A percentile compares a stretch with the other conserved stretches of the same genome.
phyloP scores from a whole-genome alignment of 1,140 invertebrate species.

The Hylaeus anthracinus region DNA sequence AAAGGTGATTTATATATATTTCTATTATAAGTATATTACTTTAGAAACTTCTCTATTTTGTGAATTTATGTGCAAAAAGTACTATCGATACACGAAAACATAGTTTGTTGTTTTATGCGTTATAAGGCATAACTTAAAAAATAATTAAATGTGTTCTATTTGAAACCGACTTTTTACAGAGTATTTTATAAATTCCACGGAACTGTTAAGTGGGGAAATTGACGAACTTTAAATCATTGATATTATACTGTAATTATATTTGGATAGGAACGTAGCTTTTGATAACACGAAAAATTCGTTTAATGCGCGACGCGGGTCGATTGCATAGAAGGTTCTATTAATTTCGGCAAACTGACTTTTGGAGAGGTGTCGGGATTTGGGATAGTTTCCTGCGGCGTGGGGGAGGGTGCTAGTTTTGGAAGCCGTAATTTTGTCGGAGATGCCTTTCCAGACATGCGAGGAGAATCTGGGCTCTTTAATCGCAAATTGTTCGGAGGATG shows the following conservation, averaged over 20 bases:
- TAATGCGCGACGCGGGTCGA: conserved; percentile 42
- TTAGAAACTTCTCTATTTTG: conserved; percentile 8
- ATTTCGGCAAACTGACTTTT: conserved; percentile 65
- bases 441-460: conserved; percentile 28
- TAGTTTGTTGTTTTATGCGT: not conserved
- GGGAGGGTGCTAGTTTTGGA: conserved; percentile 59
- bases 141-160: not conserved
- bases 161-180: not conserved
- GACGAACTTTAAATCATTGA: no score
- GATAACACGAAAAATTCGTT: not conserved
- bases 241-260: no score
- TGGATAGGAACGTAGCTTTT: no score
- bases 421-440: conserved; percentile 62
- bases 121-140: not conserved
- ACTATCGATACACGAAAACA: not conserved
- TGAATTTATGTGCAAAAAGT: not conserved
- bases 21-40: conserved; percentile 29
- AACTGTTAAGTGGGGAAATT: no score
- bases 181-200: not conserved
- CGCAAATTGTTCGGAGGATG: conserved; percentile 40
- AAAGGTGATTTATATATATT: conserved; percentile 26
- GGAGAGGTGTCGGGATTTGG: conserved; percentile 22
- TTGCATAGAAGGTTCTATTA: conserved; percentile 55
- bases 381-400: conserved; percentile 11
- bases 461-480: conserved; percentile 36